phyloP scores from a whole-genome alignment of 2,113 vertebrate species.

The Penelope pileata region DNA sequence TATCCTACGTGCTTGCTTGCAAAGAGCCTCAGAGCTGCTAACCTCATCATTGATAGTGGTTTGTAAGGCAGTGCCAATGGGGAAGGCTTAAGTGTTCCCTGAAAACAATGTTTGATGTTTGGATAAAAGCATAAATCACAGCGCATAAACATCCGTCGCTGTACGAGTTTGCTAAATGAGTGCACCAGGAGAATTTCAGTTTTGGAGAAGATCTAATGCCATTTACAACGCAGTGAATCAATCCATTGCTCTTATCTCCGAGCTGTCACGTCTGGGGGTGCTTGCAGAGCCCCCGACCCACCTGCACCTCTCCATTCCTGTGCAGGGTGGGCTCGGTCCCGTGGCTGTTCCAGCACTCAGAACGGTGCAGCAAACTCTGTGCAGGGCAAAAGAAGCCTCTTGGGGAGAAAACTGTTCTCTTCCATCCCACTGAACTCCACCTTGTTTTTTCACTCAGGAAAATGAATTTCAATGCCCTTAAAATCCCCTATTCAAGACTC shows the following conservation, averaged over 20 bases:
- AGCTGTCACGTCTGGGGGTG: neutral
- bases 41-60: neutral
- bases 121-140: neutral
- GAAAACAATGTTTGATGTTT: neutral
- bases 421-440: accelerated
- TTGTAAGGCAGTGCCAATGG: neutral
- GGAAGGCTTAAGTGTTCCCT: neutral
- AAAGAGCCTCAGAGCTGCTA: neutral
- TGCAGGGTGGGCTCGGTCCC: too few species aligned
- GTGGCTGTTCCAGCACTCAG: neutral
- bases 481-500: neutral
- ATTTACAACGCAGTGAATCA: neutral
- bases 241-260: neutral
- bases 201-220: neutral
- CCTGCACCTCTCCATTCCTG: neutral
- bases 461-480: accelerated
- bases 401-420: neutral
- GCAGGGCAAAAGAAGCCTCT: neutral
- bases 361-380: neutral
- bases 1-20: neutral
- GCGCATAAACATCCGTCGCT: neutral
- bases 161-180: neutral
- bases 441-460: neutral
- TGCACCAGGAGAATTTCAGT: accelerated
- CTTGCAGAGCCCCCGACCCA: neutral